Conservation (phyloP, 2,797 vertebrate species). For the Chaetophractus vellerosus region DNA sequence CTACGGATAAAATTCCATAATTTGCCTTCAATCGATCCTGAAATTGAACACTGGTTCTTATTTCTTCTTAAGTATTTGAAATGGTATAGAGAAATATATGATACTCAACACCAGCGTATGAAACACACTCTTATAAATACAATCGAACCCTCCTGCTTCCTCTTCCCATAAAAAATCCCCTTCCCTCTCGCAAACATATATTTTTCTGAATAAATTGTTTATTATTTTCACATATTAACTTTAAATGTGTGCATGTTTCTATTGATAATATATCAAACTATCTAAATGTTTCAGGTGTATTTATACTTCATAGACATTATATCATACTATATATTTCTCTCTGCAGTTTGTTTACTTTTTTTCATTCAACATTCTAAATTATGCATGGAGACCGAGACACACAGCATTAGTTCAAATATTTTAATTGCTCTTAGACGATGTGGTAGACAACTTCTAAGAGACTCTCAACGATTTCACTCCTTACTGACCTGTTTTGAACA, state of each 20-base stretch:
- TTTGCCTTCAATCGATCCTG: background rate
- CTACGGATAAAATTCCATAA: background rate
- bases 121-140: background rate
- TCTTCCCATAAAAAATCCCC: background rate
- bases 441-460: background rate
- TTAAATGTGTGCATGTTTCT: too few relatives aligned
- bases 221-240: background rate
- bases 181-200: background rate
- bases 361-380: background rate
- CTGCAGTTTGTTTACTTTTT: background rate
- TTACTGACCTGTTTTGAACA: background rate
- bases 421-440: background rate
- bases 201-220: background rate
- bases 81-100: background rate
- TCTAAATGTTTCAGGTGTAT: background rate
- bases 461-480: too few relatives aligned
- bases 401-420: background rate
- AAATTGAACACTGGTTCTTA: background rate
- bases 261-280: too few relatives aligned
- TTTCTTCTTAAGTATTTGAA: background rate
- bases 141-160: background rate
- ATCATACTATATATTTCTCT: background rate
- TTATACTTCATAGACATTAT: background rate
- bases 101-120: background rate
- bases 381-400: background rate